phyloP scores from a whole-genome alignment of 2,888 invertebrate genomes.

The Smittia aterrima region DNA sequence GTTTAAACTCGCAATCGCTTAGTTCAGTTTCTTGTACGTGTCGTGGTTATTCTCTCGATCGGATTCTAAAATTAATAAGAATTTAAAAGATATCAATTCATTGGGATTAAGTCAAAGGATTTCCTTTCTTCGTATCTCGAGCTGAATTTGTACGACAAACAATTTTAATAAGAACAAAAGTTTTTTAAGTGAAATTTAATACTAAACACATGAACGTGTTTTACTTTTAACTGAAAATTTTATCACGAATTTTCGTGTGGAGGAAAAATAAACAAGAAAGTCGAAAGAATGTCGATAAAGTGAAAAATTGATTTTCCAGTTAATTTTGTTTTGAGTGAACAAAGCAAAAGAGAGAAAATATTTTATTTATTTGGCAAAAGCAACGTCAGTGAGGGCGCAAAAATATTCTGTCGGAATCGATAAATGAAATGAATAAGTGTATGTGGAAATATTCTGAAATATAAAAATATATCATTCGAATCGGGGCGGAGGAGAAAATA shows the following conservation, averaged over 20 bases:
- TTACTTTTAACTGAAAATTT: not conserved
- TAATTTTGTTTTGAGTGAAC: not conserved
- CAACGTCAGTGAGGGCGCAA: not conserved
- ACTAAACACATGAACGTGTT: not conserved
- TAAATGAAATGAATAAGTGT: slow-evolving; percentile 24
- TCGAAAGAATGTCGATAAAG: slow-evolving; percentile 5
- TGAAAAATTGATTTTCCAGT: slow-evolving; percentile 25
- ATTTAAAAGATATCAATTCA: slow-evolving; percentile 6
- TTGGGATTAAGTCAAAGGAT: slow-evolving; percentile 6
- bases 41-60: not conserved
- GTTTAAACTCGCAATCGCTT: slow-evolving; percentile 16
- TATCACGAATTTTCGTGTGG: not conserved
- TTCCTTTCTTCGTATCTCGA: not conserved
- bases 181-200: not conserved
- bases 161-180: not conserved
- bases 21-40: not conserved
- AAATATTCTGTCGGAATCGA: slow-evolving; percentile 14
- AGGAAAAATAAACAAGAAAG: not conserved
- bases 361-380: slow-evolving; percentile 2
- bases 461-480: not conserved
- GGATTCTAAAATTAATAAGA: not conserved
- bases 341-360: not conserved
- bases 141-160: not conserved
- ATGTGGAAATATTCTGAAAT: slow-evolving; percentile 18
- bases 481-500: not conserved